A percentile compares a stretch with the other conserved stretches of the same genome.
Conservation (phyloP, 2,113 vertebrate genomes). For the Centropus unirufus region DNA sequence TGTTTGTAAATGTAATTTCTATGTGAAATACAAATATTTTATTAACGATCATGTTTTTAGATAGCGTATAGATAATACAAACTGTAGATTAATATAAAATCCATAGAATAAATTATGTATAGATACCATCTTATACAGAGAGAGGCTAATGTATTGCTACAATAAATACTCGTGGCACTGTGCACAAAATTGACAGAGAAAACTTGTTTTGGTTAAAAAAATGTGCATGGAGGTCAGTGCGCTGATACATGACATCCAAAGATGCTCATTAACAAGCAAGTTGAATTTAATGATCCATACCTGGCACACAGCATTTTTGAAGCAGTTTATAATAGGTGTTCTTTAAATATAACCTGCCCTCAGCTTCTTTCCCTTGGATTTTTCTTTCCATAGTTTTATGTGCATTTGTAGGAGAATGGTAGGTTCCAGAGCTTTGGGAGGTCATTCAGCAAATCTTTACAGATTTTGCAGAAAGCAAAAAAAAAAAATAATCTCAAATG, state of each 20-base stretch:
- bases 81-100: neutral
- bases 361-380: neutral
- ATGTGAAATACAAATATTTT: neutral
- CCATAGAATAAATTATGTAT: neutral
- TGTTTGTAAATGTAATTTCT: neutral
- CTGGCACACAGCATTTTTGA: neutral
- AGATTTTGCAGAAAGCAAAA: neutral
- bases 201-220: neutral
- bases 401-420: neutral
- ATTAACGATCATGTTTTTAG: neutral
- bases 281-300: conserved; percentile 4
- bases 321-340: neutral
- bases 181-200: neutral
- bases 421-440: neutral
- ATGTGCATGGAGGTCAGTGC: neutral
- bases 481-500: neutral
- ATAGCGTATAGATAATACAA: neutral
- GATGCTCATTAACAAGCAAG: neutral
- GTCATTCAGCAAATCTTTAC: neutral
- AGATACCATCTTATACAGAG: neutral
- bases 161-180: neutral
- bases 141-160: neutral
- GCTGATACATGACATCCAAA: neutral
- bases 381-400: neutral
- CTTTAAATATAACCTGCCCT: neutral